Evolutionary conservation across 2,888 invertebrate genomes (phyloP).

Genomic region (Microplitis deprimator): DNA sequence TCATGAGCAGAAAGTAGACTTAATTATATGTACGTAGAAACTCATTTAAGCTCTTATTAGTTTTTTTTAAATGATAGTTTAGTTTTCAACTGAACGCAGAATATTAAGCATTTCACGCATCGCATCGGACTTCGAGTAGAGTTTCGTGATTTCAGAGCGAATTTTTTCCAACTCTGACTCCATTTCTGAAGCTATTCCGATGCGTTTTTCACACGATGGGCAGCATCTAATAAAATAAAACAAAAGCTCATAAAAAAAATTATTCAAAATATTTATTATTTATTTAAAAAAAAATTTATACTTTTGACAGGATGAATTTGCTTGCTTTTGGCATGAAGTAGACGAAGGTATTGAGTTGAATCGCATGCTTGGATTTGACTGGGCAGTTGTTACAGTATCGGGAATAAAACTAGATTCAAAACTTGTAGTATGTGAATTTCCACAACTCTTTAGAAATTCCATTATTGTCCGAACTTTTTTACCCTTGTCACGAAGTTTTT

Average conservation of each 20-base stretch:
- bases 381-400: conserved; percentile 26
- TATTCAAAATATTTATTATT: neutral
- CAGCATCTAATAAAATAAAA: conserved; percentile 54
- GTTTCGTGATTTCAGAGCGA: conserved; percentile 60
- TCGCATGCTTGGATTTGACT: conserved; percentile 43
- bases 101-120: conserved; percentile 61
- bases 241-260: neutral
- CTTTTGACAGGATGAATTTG: conserved; percentile 40
- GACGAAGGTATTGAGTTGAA: conserved; percentile 41
- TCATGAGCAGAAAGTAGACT: neutral
- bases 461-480: conserved; percentile 56
- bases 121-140: conserved; percentile 61
- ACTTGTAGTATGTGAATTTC: conserved; percentile 51
- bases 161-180: conserved; percentile 62
- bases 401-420: conserved; percentile 31
- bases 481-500: conserved; percentile 62
- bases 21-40: neutral
- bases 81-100: neutral
- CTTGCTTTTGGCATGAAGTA: conserved; percentile 26
- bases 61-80: neutral
- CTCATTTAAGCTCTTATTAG: conserved; percentile 29
- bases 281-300: conserved; percentile 18
- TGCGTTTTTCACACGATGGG: conserved; percentile 52
- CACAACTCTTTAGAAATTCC: conserved; percentile 61
- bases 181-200: conserved; percentile 49